A percentile compares a stretch with the other conserved stretches of the same genome.
phyloP scores from a whole-genome alignment of 2,113 vertebrate genomes.

The Macheiramphus alcinus region DNA sequence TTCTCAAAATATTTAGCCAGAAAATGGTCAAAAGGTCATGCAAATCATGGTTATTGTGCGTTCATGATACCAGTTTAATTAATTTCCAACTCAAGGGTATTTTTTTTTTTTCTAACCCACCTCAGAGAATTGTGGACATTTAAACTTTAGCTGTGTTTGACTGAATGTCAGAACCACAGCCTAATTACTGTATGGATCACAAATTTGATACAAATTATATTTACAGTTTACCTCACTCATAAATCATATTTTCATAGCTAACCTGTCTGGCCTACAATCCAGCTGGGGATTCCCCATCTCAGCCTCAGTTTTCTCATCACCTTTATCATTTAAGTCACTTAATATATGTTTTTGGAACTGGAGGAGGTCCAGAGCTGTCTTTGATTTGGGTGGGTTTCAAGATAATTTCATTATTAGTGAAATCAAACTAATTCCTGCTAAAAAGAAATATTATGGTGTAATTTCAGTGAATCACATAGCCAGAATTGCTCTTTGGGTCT shows the following conservation, averaged over 20 bases:
- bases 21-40: not conserved
- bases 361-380: not conserved
- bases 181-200: not conserved
- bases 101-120: not conserved
- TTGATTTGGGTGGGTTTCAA: not conserved
- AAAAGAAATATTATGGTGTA: not conserved
- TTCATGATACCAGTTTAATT: not conserved
- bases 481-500: not conserved
- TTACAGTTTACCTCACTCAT: not conserved
- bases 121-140: not conserved
- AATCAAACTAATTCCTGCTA: not conserved
- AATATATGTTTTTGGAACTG: not conserved
- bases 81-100: not conserved
- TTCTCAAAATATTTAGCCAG: not conserved
- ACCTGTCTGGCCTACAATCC: not conserved
- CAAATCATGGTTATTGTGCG: not conserved
- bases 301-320: not conserved
- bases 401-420: not conserved
- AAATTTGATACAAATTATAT: not conserved
- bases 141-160: not conserved
- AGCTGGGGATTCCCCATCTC: not conserved
- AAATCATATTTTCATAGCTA: not conserved
- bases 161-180: not conserved
- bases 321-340: not conserved
- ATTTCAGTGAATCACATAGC: not conserved